phyloP scores from a whole-genome alignment of 2,113 vertebrate species.

The Donacobius atricapilla region DNA sequence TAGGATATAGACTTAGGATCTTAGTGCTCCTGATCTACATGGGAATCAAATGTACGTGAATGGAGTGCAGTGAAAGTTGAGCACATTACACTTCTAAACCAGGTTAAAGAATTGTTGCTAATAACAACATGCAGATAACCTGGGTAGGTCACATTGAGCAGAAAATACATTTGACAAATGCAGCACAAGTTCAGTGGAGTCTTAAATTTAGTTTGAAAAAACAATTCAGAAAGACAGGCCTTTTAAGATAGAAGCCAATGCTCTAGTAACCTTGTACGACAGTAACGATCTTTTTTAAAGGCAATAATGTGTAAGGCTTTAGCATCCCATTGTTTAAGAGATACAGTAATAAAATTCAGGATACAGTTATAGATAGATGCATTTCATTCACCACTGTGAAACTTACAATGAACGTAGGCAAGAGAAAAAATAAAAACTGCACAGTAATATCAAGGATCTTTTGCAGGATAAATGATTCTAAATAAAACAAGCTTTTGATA shows the following conservation, averaged over 20 bases:
- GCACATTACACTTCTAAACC: neutral
- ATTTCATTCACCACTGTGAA: neutral
- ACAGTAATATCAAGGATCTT: neutral
- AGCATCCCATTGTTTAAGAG: neutral
- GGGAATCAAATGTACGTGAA: neutral
- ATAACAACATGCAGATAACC: neutral
- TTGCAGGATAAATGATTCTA: neutral
- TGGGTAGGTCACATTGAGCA: neutral
- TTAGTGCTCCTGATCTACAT: neutral
- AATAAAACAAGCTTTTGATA: neutral
- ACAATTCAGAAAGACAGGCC: neutral
- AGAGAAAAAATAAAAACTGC: neutral
- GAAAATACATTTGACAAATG: neutral
- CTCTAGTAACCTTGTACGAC: neutral
- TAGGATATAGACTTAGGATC: neutral
- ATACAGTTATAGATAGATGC: neutral
- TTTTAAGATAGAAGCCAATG: neutral
- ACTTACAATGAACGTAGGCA: neutral
- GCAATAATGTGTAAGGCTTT: neutral
- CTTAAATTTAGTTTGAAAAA: neutral
- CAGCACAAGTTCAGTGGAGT: neutral
- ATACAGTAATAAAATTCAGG: neutral
- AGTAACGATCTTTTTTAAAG: neutral
- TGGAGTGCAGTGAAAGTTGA: neutral
- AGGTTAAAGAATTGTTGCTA: neutral